Conservation (phyloP, 2,113 vertebrate genomes). For the Cyanoramphus novaezelandiae region DNA sequence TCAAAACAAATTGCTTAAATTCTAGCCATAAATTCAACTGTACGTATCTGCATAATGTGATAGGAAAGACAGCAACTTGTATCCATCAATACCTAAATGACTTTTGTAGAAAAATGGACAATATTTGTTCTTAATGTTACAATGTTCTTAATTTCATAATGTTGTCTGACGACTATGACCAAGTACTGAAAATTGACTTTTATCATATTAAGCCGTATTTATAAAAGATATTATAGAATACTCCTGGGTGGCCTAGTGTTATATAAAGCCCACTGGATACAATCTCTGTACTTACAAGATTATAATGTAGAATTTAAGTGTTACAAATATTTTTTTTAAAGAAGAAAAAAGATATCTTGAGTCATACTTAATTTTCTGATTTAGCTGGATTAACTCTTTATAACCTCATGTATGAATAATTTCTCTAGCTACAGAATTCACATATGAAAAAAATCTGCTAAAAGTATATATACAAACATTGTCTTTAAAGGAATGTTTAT, state of each 20-base stretch:
- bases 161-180: neutral
- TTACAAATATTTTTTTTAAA: neutral
- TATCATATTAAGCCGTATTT: neutral
- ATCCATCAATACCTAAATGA: neutral
- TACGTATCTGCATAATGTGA: neutral
- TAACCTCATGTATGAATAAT: neutral
- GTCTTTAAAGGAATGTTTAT: neutral
- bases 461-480: neutral
- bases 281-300: neutral
- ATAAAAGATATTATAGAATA: neutral
- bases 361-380: neutral
- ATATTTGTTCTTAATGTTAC: neutral
- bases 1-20: neutral
- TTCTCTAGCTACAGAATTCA: neutral
- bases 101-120: neutral
- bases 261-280: neutral
- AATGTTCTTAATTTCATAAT: neutral
- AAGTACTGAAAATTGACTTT: neutral
- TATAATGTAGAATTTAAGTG: neutral
- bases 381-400: neutral
- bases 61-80: neutral
- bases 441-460: neutral
- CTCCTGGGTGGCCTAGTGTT: neutral
- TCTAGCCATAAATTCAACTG: neutral
- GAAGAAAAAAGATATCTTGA: neutral